Evolutionary conservation across 1,140 invertebrate genomes (phyloP).

Genomic region (Chironomus striatipennis): DNA sequence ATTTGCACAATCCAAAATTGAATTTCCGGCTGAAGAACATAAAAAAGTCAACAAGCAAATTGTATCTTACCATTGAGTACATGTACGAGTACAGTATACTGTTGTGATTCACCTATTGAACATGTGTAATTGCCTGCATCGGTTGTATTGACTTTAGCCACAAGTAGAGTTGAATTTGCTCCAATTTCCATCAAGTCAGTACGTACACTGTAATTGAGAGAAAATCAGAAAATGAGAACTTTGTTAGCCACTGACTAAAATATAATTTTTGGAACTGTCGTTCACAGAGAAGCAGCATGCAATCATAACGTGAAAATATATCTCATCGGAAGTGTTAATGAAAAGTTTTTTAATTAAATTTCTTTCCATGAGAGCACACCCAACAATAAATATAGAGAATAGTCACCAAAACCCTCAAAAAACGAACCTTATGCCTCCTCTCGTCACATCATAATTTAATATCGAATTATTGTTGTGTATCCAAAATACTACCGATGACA

Average conservation of each 20-base stretch:
- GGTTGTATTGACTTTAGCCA: slow-evolving; percentile 60
- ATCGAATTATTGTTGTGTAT: slow-evolving; percentile 54
- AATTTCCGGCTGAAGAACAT: too few species aligned
- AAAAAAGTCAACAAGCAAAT: background rate
- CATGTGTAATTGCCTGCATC: slow-evolving; percentile 76
- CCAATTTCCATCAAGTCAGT: slow-evolving; percentile 65
- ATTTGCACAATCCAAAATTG: too few species aligned
- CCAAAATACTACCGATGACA: slow-evolving; percentile 58
- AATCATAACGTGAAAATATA: too few species aligned
- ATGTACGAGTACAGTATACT: slow-evolving; percentile 59
- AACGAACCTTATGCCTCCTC: slow-evolving; percentile 63
- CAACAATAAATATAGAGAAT: too few species aligned
- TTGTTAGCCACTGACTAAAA: too few species aligned
- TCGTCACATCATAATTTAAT: slow-evolving; percentile 62
- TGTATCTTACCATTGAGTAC: slow-evolving; percentile 57
- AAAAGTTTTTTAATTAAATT: too few species aligned
- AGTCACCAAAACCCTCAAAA: background rate
- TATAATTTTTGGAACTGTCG: too few species aligned
- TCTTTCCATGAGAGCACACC: too few species aligned
- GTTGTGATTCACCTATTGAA: slow-evolving; percentile 52
- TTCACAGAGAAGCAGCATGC: too few species aligned
- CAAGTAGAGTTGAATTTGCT: slow-evolving; percentile 62
- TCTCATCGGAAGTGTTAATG: too few species aligned
- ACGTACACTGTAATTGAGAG: slow-evolving; percentile 50
- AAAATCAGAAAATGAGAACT: background rate